Percentiles rank a stretch among this genome's conserved stretches.
Evolutionary conservation across 2,113 vertebrate genomes (phyloP).

Genomic region (Thalassoma bifasciatum): DNA sequence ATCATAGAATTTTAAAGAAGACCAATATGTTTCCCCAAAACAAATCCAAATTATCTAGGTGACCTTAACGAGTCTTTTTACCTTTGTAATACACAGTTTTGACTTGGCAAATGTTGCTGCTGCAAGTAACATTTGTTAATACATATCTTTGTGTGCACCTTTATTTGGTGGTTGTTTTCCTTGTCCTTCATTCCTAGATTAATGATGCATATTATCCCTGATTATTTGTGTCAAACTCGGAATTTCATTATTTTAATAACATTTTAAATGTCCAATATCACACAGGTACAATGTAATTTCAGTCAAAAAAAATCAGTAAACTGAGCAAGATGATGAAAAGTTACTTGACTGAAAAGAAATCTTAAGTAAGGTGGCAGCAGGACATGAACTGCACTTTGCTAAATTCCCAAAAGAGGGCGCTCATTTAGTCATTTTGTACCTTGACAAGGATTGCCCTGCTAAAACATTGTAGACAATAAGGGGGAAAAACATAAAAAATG

Average conservation of each 20-base stretch:
- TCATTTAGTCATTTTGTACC: neutral
- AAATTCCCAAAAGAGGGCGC: constrained; percentile 29
- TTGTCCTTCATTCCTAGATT: neutral
- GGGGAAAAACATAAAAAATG: neutral
- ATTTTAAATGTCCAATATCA: neutral
- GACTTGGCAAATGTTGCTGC: neutral
- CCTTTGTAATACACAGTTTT: too few relatives aligned
- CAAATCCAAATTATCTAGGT: too few relatives aligned
- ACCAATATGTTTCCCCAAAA: neutral
- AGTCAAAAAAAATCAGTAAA: neutral
- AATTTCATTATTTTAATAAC: constrained; percentile 39
- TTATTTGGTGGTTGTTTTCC: neutral
- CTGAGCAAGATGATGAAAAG: too few relatives aligned
- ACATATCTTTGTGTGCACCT: neutral
- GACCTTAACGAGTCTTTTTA: too few relatives aligned
- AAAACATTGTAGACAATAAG: neutral
- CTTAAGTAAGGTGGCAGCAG: neutral
- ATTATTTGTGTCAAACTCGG: constrained; percentile 17
- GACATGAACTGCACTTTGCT: neutral
- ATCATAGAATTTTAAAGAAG: too few relatives aligned
- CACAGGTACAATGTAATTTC: neutral
- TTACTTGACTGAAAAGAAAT: too few relatives aligned
- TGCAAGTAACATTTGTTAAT: too few relatives aligned
- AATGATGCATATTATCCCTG: neutral
- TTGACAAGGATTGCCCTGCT: neutral